Percentiles rank a stretch among this genome's conserved stretches.
phyloP scores from a whole-genome alignment of 2,113 vertebrate species.

The Strix uralensis region DNA sequence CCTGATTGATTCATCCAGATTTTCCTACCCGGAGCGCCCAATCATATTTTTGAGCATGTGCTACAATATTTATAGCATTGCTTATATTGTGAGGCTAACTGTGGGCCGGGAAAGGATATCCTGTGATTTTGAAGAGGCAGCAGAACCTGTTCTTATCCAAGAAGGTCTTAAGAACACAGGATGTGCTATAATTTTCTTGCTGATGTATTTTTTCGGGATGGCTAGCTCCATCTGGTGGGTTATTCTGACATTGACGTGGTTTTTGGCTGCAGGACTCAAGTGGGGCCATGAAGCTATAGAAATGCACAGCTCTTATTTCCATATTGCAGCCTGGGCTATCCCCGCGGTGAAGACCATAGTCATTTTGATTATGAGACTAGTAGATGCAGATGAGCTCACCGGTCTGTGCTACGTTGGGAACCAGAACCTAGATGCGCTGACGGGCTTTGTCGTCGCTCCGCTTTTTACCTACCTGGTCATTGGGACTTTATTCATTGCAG shows the following conservation, averaged over 20 bases:
- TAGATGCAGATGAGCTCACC: conserved; percentile 93
- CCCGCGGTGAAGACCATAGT: conserved; percentile 97
- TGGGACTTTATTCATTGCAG: conserved; percentile 95
- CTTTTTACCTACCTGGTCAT: conserved; percentile 96
- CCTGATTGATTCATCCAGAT: conserved; percentile 94
- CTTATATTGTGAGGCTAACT: conserved; percentile 94
- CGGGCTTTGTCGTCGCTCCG: conserved; percentile 94
- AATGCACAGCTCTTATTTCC: conserved; percentile 99
- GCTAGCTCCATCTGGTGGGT: conserved; percentile 99
- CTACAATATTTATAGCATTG: conserved; percentile 99
- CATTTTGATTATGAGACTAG: conserved; percentile 96
- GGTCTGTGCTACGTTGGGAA: conserved; percentile 96
- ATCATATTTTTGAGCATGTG: conserved; percentile 99
- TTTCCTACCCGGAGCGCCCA: conserved; percentile 96
- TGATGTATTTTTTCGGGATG: conserved; percentile 99
- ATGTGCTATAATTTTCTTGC: conserved; percentile 98
- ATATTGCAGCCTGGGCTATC: conserved; percentile 98
- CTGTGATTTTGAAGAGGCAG: conserved; percentile 95
- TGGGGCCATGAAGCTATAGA: conserved; percentile 99
- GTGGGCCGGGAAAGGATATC: conserved; percentile 97
- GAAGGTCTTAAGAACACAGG: conserved; percentile 99
- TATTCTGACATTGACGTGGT: conserved; percentile 97
- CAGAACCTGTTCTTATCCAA: conserved; percentile 93
- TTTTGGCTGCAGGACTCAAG: conserved; percentile 95
- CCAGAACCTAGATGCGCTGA: conserved; percentile 93